Conservation (phyloP, 1,140 invertebrate species). For the Zaprionus taronus region DNA sequence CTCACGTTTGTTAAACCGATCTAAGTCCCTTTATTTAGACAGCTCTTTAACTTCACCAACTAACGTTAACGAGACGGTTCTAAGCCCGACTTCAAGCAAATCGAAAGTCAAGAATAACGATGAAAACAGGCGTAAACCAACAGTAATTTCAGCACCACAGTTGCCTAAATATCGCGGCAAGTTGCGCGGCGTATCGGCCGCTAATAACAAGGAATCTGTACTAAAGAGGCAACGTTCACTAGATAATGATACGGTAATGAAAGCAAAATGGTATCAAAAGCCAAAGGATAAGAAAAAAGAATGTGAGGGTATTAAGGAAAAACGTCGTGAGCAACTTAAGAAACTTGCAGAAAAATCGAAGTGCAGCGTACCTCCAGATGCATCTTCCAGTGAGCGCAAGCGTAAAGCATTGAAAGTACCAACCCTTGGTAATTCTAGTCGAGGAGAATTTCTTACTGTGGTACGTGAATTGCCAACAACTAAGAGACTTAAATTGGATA, state of each 20-base stretch:
- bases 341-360: slow-evolving; percentile 49
- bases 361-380: neutral
- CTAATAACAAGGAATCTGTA: neutral
- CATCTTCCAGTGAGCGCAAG: slow-evolving; percentile 21
- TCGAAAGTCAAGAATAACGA: neutral
- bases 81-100: neutral
- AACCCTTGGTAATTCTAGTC: slow-evolving; percentile 49
- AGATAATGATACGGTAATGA: slow-evolving; percentile 45
- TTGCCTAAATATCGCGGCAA: slow-evolving; percentile 61
- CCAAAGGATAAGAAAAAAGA: slow-evolving; percentile 53
- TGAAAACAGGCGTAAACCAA: slow-evolving; percentile 24
- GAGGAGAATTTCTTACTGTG: slow-evolving; percentile 67
- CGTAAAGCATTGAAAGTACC: slow-evolving; percentile 34
- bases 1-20: neutral
- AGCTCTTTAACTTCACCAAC: neutral
- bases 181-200: slow-evolving; percentile 55
- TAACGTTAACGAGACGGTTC: neutral
- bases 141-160: slow-evolving; percentile 57
- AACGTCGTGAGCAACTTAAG: slow-evolving; percentile 64
- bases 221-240: slow-evolving; percentile 36
- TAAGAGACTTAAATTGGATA: slow-evolving; percentile 40
- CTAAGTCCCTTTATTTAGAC: slow-evolving; percentile 12
- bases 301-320: slow-evolving; percentile 43
- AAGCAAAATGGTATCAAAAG: slow-evolving; percentile 67
- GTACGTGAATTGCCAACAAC: slow-evolving; percentile 21